These are phyloP conservation scores for Oreonectes daqikongensis DNA, from an alignment of 2,797 vertebrate genomes.

Conservation along the genomic window DNA sequence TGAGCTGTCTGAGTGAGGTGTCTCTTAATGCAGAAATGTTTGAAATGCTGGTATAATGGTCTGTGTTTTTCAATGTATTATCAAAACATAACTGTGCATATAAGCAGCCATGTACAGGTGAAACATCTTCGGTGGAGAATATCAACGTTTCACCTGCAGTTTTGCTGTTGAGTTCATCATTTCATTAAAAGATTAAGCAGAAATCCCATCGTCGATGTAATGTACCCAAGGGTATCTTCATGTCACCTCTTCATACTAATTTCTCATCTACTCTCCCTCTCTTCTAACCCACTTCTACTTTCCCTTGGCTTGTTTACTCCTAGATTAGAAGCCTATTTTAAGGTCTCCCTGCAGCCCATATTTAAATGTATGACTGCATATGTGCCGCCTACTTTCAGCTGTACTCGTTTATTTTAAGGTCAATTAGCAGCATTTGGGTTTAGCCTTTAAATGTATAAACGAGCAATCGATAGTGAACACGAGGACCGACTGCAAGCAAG, in stretches of 20 bases:
- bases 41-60: neutral
- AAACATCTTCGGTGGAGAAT: neutral
- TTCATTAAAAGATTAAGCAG: slow-evolving; percentile 26
- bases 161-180: neutral
- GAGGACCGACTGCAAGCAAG: slow-evolving; percentile 9
- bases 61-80: too few species aligned
- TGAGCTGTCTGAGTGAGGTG: too few species aligned
- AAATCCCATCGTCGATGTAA: neutral
- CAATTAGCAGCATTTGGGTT: slow-evolving; percentile 26
- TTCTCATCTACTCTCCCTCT: slow-evolving; percentile 22
- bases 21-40: too few species aligned
- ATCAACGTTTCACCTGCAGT: neutral
- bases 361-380: slow-evolving; percentile 74
- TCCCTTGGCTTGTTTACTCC: slow-evolving; percentile 73
- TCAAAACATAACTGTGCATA: too few species aligned
- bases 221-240: neutral
- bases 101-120: slow-evolving; percentile 1
- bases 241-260: slow-evolving; percentile 6
- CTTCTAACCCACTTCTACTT: slow-evolving; percentile 52
- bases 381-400: slow-evolving; percentile 42
- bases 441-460: slow-evolving; percentile 18
- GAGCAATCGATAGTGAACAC: slow-evolving; percentile 5
- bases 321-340: slow-evolving; percentile 77
- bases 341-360: slow-evolving; percentile 69
- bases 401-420: slow-evolving; percentile 38